Percentiles rank a stretch among this genome's conserved stretches.
Conservation (phyloP, 2,888 invertebrate species). For the Polylopha cassiicola region DNA sequence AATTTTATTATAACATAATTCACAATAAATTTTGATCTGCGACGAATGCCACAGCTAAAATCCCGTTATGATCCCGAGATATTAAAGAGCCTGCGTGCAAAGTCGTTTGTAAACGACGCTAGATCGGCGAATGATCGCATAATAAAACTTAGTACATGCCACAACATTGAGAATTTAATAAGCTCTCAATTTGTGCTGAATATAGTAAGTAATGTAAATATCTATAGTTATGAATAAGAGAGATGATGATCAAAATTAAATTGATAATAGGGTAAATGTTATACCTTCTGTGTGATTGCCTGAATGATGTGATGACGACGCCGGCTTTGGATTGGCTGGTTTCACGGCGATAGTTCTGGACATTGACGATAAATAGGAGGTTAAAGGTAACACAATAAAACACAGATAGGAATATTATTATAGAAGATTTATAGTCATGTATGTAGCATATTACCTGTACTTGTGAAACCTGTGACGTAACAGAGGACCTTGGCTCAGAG, state of each 20-base stretch:
- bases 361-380: slow-evolving; percentile 10
- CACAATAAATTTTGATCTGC: slow-evolving; percentile 14
- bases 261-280: slow-evolving; percentile 1
- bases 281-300: slow-evolving; percentile 92
- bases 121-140: slow-evolving; percentile 10
- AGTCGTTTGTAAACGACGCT: slow-evolving; percentile 10
- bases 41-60: slow-evolving; percentile 1
- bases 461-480: slow-evolving; percentile 66
- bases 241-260: slow-evolving; percentile 18
- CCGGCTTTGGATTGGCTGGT: slow-evolving; percentile 83
- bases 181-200: slow-evolving; percentile 46
- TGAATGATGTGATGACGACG: slow-evolving; percentile 92
- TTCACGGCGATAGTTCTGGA: slow-evolving; percentile 69
- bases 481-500: slow-evolving; percentile 65
- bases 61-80: slow-evolving; percentile 11
- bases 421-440: neutral
- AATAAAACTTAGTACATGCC: slow-evolving; percentile 43
- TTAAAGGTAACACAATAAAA: neutral
- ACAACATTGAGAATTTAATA: slow-evolving; percentile 54
- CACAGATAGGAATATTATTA: neutral
- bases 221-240: slow-evolving; percentile 30
- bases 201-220: slow-evolving; percentile 29
- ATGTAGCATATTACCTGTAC: slow-evolving; percentile 45
- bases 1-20: slow-evolving; percentile 34
- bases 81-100: too few species aligned